phyloP scores from a whole-genome alignment of 2,888 invertebrate species.

The Miltochrista miniata region DNA sequence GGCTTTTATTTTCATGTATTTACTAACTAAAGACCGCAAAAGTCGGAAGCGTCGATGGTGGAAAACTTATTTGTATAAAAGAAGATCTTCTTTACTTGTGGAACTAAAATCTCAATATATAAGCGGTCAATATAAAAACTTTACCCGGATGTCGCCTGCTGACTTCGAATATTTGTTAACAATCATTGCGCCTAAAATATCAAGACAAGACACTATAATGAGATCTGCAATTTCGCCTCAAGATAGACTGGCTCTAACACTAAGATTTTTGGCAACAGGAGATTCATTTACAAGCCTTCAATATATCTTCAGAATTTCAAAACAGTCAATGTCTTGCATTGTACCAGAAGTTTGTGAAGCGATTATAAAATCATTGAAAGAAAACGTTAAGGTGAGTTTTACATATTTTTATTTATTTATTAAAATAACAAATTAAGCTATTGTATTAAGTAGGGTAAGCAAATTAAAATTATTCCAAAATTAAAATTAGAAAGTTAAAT shows the following conservation, averaged over 20 bases:
- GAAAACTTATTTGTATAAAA: slow-evolving; percentile 14
- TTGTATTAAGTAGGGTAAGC: slow-evolving; percentile 12
- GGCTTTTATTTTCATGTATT: slow-evolving; percentile 12
- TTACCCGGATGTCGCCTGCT: slow-evolving; percentile 19
- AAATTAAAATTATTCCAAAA: slow-evolving; percentile 12
- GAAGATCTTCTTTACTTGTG: slow-evolving; percentile 6
- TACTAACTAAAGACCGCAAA: slow-evolving; percentile 16
- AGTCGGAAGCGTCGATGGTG: slow-evolving; percentile 12
- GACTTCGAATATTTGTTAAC: slow-evolving; percentile 19
- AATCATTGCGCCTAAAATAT: slow-evolving; percentile 17
- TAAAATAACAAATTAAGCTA: slow-evolving; percentile 11
- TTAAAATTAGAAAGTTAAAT: slow-evolving; percentile 11
- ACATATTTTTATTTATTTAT: slow-evolving; percentile 17
- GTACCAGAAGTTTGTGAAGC: slow-evolving; percentile 25
- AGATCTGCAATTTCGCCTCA: slow-evolving; percentile 14
- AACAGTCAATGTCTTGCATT: slow-evolving; percentile 18
- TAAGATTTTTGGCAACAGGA: slow-evolving; percentile 20
- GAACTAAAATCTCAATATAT: slow-evolving; percentile 18
- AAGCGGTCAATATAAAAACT: slow-evolving; percentile 15
- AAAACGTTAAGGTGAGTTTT: slow-evolving; percentile 15
- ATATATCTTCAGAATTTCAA: slow-evolving; percentile 21
- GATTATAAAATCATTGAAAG: slow-evolving; percentile 16
- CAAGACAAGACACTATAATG: slow-evolving; percentile 16
- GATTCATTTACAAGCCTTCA: slow-evolving; percentile 16
- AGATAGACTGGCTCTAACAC: slow-evolving; percentile 17